Evolutionary conservation across 2,113 vertebrate genomes (phyloP).

Genomic region (Myanophis thanlyinensis): DNA sequence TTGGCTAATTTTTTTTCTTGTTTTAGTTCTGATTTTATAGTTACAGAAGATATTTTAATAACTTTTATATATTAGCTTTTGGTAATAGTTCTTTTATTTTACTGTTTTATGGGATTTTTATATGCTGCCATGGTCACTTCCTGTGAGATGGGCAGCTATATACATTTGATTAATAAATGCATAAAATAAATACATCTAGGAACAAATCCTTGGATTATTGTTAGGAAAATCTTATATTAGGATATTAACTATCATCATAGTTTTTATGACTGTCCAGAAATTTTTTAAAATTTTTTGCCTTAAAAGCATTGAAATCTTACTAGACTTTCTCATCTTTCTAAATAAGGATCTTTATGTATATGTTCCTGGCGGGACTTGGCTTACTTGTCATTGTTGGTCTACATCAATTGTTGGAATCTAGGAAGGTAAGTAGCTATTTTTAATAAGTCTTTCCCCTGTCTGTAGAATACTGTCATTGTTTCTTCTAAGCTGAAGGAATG

Average conservation of each 20-base stretch:
- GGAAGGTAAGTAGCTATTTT: constrained; percentile 79
- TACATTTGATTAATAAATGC: background rate
- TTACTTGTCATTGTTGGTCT: constrained; percentile 89
- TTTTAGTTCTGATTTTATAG: too few species aligned
- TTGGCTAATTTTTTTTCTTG: too few species aligned
- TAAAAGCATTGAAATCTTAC: background rate
- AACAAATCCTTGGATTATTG: background rate
- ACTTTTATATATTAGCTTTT: too few species aligned
- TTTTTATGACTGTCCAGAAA: background rate
- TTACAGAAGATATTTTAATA: too few species aligned
- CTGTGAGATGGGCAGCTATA: too few species aligned
- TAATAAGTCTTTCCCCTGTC: background rate
- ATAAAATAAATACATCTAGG: background rate
- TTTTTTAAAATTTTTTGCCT: background rate
- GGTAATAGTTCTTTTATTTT: too few species aligned
- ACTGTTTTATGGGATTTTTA: too few species aligned
- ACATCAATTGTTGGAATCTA: constrained; percentile 94
- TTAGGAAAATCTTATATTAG: background rate
- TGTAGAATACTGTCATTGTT: background rate
- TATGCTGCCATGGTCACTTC: too few species aligned
- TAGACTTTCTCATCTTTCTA: constrained; percentile 2
- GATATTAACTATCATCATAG: background rate
- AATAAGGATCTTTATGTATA: constrained; percentile 94
- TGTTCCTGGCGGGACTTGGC: constrained; percentile 94
- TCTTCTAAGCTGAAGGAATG: background rate